Base-by-base conservation (phyloP, 2,888 invertebrate species). In the Phalangium opilio region DNA sequence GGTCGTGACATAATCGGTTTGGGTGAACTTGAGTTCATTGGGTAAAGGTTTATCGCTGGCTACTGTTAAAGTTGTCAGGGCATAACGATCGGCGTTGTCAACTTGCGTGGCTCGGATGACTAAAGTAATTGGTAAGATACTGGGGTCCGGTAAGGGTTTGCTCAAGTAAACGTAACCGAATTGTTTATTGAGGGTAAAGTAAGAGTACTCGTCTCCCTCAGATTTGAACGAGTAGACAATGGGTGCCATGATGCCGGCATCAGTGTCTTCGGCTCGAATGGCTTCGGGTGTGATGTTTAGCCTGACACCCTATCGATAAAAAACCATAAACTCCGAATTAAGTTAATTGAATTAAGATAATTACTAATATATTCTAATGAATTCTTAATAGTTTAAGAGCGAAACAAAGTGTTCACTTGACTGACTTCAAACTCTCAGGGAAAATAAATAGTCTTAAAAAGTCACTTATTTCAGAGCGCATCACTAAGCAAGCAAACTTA, bases 1-100 rank as follows among this genome's bases (percentile, higher is more conserved):
- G 20, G 73, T 75, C 50, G 81, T 76, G 44, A 74, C 66, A 67
- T 79, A 87, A 50, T 76, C 74, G 44, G 75, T 74, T 55, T 81
- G 78, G 14, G 79, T 68, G 69, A 89, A 89, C 56, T 74, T 73
- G 47, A 80, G 71, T 33, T 72, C 57, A 56, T 44, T 17, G 3
- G 47, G 67, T 69, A 39, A 71, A 68, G 15, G 73, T 70, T 51
- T 73, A 73, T 41, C 73, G 71, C 45, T 75, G 65, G 1, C 73
- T 34, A 87, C 71, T 12, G 81, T 76, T 45, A 90, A 72, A 1
- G 89, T 87, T 1, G 84, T 80, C 50, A 90, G 70, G 1, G 89
- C 84, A 64, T 86, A 86, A 45, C 86, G 76, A 69, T 89, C 89
- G 0, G 80, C 71, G 71, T 90, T 90, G 68, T 90, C 86, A 50